Conservation (phyloP, 2,113 vertebrate genomes). For the Pomatostomus ruficeps region DNA sequence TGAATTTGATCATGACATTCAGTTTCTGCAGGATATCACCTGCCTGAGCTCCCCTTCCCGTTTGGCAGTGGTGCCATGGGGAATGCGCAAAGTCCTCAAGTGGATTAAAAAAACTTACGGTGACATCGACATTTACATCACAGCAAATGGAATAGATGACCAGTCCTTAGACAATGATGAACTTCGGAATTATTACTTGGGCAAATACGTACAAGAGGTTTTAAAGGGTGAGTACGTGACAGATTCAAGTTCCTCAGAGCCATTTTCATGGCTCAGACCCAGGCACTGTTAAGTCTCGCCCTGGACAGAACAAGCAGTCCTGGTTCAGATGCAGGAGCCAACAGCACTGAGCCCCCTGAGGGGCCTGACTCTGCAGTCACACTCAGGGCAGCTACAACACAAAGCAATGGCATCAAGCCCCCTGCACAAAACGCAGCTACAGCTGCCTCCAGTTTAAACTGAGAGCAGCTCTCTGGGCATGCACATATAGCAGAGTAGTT, state of each 20-base stretch:
- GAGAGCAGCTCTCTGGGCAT: neutral
- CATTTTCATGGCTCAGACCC: neutral
- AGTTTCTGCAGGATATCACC: conserved; percentile 82
- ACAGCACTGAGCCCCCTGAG: neutral
- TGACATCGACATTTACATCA: conserved; percentile 80
- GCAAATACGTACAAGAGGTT: conserved; percentile 83
- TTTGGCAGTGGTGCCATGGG: conserved; percentile 84
- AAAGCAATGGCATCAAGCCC: neutral
- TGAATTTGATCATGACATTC: conserved; percentile 71
- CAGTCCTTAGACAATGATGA: conserved; percentile 76
- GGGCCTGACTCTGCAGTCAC: neutral
- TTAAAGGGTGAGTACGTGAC: conserved; percentile 81
- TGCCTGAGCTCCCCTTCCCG: conserved; percentile 76
- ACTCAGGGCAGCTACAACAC: neutral
- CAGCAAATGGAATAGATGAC: conserved; percentile 88
- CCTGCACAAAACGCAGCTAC: rapidly evolving
- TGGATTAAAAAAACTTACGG: conserved; percentile 86
- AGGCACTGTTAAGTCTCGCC: neutral
- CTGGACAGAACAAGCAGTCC: neutral
- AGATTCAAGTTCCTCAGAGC: neutral
- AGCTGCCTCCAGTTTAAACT: neutral
- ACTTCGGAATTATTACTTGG: conserved; percentile 83
- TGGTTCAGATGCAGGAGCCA: neutral
- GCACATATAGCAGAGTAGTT: neutral
- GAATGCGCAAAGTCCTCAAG: conserved; percentile 78